Evolutionary conservation across 2,113 vertebrate genomes (phyloP).

Genomic region (Ptilorrhoa leucosticta): DNA sequence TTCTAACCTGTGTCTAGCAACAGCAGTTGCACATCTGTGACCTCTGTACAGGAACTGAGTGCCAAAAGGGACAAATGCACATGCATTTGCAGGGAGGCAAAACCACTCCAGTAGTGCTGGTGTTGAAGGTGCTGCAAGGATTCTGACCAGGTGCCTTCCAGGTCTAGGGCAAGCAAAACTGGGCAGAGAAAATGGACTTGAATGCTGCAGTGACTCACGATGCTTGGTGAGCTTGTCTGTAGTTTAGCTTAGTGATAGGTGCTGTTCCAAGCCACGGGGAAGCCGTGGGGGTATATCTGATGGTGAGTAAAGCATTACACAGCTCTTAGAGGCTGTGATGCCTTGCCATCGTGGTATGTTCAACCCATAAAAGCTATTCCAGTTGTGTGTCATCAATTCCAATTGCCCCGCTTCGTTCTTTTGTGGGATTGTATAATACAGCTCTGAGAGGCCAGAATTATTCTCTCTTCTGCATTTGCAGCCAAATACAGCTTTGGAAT

Average conservation of each 20-base stretch:
- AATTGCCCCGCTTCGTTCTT: neutral
- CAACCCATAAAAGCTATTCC: neutral
- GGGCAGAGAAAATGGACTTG: neutral
- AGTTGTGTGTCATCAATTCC: slow-evolving; percentile 2
- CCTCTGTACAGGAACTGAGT: neutral
- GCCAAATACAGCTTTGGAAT: neutral
- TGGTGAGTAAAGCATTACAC: neutral
- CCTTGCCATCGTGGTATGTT: neutral
- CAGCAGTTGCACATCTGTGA: neutral
- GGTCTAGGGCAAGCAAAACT: neutral
- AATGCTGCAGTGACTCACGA: neutral
- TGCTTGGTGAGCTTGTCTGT: neutral
- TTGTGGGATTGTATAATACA: neutral
- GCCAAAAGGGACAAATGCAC: neutral
- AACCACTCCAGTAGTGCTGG: neutral
- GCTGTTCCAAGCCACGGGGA: neutral
- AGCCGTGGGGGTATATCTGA: neutral
- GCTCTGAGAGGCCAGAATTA: neutral
- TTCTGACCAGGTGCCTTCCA: neutral
- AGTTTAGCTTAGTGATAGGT: neutral
- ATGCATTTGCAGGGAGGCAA: neutral
- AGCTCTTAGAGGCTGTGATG: neutral
- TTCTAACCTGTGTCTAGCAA: neutral
- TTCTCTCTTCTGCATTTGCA: neutral
- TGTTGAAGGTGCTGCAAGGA: neutral